Percentiles rank a stretch among this genome's conserved stretches.
Evolutionary conservation across 2,113 vertebrate species (phyloP).

Genomic region (Urocitellus parryii): DNA sequence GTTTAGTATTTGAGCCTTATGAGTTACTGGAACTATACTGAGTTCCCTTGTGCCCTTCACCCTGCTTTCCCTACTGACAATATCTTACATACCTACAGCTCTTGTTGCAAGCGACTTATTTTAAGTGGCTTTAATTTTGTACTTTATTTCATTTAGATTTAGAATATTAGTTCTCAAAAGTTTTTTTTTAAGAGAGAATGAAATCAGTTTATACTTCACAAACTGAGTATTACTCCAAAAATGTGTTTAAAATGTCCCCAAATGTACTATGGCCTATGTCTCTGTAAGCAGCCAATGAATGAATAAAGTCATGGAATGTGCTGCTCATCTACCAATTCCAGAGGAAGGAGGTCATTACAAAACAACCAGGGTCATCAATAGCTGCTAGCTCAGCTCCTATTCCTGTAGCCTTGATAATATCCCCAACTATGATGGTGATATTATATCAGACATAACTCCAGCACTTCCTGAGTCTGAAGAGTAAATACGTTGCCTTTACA

Average conservation of each 20-base stretch:
- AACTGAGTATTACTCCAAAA: not conserved
- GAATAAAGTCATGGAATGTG: not conserved
- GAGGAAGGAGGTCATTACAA: not conserved
- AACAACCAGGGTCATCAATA: not conserved
- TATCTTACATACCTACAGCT: not conserved
- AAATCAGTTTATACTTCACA: slow-evolving; percentile 29
- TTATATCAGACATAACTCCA: not conserved
- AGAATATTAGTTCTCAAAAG: slow-evolving; percentile 8
- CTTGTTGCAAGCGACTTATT: not conserved
- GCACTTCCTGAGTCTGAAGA: not conserved
- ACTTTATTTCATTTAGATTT: slow-evolving; percentile 14
- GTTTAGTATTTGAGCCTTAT: not conserved
- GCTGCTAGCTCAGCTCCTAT: not conserved
- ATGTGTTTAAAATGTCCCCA: not conserved
- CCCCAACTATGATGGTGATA: not conserved
- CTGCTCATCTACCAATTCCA: not conserved
- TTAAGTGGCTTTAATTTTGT: not conserved
- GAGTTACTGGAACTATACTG: not conserved
- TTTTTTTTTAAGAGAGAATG: not conserved
- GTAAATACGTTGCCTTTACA: not conserved
- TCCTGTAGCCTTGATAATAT: not conserved
- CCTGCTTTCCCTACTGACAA: not conserved
- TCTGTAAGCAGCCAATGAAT: not conserved
- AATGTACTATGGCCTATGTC: not conserved
- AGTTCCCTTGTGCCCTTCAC: not conserved